Evolutionary conservation across 2,888 invertebrate species (phyloP).

Genomic region (Tortricodes alternella): DNA sequence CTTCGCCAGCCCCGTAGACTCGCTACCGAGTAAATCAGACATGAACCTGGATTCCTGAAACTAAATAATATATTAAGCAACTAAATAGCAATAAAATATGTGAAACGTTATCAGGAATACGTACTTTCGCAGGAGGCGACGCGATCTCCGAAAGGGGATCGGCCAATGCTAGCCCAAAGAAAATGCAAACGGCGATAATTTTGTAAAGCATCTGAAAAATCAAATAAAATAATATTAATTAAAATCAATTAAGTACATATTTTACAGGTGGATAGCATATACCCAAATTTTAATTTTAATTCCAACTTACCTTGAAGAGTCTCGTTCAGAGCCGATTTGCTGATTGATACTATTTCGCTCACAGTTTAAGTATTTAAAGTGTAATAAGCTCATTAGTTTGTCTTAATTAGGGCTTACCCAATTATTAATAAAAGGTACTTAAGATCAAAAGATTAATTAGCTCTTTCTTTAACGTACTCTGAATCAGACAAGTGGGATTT

Average conservation of each 20-base stretch:
- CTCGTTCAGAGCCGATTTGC: too few relatives aligned
- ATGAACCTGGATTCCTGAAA: constrained; percentile 15
- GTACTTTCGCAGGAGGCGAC: constrained; percentile 30
- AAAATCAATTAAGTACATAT: too few relatives aligned
- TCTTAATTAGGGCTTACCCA: constrained; percentile 5
- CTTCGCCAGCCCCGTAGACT: constrained; percentile 14
- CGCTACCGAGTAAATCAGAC: constrained; percentile 6
- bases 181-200: constrained; percentile 34
- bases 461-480: neutral
- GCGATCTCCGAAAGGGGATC: constrained; percentile 32
- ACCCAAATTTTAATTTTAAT: too few relatives aligned
- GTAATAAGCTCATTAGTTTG: neutral
- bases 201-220: constrained; percentile 37
- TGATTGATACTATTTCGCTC: neutral
- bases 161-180: constrained; percentile 34
- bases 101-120: constrained; percentile 1
- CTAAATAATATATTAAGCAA: neutral
- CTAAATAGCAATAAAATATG: neutral
- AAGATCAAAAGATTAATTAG: neutral
- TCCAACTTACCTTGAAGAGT: too few relatives aligned
- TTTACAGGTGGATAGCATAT: too few relatives aligned
- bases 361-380: constrained; percentile 11
- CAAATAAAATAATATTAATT: too few relatives aligned
- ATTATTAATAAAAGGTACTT: neutral
- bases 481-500: neutral